Percentiles rank a stretch among this genome's conserved stretches.
These are phyloP conservation scores for Melipona beecheii DNA, from an alignment of 2,888 invertebrate species.

Conservation along the genomic window DNA sequence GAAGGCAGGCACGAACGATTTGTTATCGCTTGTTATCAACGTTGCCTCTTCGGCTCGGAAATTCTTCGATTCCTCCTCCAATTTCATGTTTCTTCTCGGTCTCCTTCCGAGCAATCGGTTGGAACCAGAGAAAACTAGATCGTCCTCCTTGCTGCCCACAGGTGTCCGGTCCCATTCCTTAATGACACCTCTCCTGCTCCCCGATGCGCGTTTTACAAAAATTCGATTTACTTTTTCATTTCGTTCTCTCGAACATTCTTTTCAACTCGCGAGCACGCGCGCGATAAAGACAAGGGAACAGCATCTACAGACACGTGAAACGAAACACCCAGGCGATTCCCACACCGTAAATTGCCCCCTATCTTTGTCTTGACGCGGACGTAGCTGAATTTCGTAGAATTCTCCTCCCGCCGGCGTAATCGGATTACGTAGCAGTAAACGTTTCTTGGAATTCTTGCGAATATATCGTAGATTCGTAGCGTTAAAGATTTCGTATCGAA, in stretches of 20 bases:
- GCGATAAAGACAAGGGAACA: constrained; percentile 23
- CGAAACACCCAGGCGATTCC: neutral
- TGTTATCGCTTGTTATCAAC: constrained; percentile 15
- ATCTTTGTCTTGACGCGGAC: neutral
- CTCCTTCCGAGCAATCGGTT: constrained; percentile 53
- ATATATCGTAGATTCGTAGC: neutral
- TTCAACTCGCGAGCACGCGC: constrained; percentile 24
- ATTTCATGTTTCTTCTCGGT: constrained; percentile 22
- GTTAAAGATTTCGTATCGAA: too few relatives aligned
- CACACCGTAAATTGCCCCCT: neutral
- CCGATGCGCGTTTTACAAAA: constrained; percentile 70
- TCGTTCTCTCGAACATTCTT: constrained; percentile 60
- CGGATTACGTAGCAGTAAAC: neutral
- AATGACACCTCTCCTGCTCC: constrained; percentile 9
- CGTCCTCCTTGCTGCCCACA: constrained; percentile 62
- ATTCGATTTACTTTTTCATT: constrained; percentile 78
- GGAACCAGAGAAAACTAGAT: constrained; percentile 71
- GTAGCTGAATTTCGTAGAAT: neutral
- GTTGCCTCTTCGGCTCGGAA: constrained; percentile 13
- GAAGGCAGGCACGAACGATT: constrained; percentile 16
- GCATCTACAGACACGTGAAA: neutral
- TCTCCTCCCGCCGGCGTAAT: neutral
- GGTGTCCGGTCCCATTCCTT: constrained; percentile 56
- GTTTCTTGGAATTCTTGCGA: neutral
- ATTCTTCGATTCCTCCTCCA: constrained; percentile 22